Percentiles rank a stretch among this genome's conserved stretches.
Conservation (phyloP, 2,797 vertebrate species). For the Streptopelia turtur region DNA sequence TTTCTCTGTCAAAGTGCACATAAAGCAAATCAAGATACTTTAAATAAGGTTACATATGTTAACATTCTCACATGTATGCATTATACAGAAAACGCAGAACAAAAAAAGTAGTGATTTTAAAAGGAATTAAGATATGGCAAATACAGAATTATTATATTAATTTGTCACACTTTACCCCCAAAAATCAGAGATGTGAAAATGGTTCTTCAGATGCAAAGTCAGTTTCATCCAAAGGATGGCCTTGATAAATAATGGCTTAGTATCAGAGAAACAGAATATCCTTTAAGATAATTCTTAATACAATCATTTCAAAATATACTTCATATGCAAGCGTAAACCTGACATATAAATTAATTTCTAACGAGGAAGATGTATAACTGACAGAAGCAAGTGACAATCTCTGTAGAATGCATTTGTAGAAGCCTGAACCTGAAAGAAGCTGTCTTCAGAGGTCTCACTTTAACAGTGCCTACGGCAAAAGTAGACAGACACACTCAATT, state of each 20-base stretch:
- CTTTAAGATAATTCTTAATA: not conserved
- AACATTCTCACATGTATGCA: not conserved
- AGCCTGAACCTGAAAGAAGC: constrained; percentile 31
- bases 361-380: not conserved
- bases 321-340: not conserved
- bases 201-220: not conserved
- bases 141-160: not conserved
- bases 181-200: not conserved
- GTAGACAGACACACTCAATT: not conserved
- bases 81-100: not conserved
- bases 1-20: not conserved
- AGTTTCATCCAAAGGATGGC: not conserved
- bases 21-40: not conserved
- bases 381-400: not conserved
- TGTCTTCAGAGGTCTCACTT: not conserved
- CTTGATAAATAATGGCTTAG: not conserved
- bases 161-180: not conserved
- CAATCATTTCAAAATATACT: not conserved
- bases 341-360: not conserved
- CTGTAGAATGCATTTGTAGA: not conserved
- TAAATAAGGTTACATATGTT: not conserved
- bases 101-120: not conserved
- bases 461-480: constrained; percentile 18
- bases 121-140: not conserved
- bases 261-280: not conserved